phyloP scores from a whole-genome alignment of 2,888 invertebrate genomes.

The Erebia aethiops region DNA sequence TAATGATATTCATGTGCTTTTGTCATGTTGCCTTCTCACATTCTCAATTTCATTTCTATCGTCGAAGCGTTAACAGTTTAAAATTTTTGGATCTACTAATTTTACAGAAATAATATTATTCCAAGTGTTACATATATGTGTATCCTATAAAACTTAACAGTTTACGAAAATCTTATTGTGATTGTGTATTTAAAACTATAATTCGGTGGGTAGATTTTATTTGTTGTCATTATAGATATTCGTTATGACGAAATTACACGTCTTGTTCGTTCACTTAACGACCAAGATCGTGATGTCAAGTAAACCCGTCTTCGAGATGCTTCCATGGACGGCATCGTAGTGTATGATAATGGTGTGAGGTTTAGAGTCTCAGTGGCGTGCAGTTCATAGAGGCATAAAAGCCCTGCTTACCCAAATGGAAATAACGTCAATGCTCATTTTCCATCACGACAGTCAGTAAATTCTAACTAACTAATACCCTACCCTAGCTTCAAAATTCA shows the following conservation, averaged over 20 bases:
- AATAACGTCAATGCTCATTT: too few relatives aligned
- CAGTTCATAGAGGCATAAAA: too few relatives aligned
- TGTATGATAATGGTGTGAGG: too few relatives aligned
- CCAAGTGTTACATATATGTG: not conserved
- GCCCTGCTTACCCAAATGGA: too few relatives aligned
- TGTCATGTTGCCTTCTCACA: not conserved
- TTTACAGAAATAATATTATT: not conserved
- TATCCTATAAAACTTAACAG: not conserved
- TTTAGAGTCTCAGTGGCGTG: too few relatives aligned
- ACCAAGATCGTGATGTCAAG: too few relatives aligned
- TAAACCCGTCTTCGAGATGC: too few relatives aligned
- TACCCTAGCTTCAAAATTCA: too few relatives aligned
- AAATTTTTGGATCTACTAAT: not conserved
- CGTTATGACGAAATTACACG: not conserved
- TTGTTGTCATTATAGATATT: not conserved
- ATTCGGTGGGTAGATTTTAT: not conserved
- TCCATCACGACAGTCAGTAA: too few relatives aligned
- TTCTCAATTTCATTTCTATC: not conserved
- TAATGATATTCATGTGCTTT: conserved; percentile 8
- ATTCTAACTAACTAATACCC: too few relatives aligned
- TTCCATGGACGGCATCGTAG: too few relatives aligned
- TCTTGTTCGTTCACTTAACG: not conserved
- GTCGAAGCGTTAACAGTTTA: not conserved
- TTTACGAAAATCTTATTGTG: not conserved
- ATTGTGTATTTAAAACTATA: not conserved